Percentiles rank a stretch among this genome's conserved stretches.
Conservation (phyloP, 2,113 vertebrate genomes). For the Pipa parva region DNA sequence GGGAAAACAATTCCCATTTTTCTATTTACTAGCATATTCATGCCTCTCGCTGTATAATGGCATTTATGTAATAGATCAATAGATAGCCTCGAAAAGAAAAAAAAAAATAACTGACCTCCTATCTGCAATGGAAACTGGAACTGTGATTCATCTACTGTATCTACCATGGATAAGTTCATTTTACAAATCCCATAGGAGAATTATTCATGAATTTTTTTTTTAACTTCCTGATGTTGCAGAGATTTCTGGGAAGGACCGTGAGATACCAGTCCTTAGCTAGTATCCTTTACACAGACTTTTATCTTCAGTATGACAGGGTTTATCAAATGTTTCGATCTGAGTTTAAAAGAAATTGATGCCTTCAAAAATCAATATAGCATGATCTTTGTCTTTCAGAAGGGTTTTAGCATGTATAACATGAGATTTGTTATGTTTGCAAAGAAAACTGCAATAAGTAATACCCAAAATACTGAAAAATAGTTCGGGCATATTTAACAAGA, state of each 20-base stretch:
- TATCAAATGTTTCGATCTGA: neutral
- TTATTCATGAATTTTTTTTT: neutral
- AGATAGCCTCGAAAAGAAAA: too few species aligned
- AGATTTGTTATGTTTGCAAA: too few species aligned
- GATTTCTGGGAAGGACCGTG: neutral
- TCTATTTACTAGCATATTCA: neutral
- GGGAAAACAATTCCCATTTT: neutral
- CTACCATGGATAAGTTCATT: neutral
- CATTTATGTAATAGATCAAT: neutral
- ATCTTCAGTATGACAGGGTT: too few species aligned
- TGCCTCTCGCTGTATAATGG: neutral
- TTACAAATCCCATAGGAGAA: neutral
- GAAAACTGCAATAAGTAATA: too few species aligned
- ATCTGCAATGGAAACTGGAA: neutral
- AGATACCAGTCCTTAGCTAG: neutral
- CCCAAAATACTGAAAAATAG: too few species aligned
- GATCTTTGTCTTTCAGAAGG: neutral
- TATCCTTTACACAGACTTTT: neutral
- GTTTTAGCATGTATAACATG: too few species aligned
- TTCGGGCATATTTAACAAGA: too few species aligned
- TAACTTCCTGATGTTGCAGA: neutral
- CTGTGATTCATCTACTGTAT: neutral
- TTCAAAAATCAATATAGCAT: neutral
- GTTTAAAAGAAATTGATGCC: neutral
- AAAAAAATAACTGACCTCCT: too few species aligned